A percentile compares a stretch with the other conserved stretches of the same genome.
These are phyloP conservation scores for Zapornia atra DNA, from an alignment of 2,113 vertebrate genomes.

Conservation along the genomic window DNA sequence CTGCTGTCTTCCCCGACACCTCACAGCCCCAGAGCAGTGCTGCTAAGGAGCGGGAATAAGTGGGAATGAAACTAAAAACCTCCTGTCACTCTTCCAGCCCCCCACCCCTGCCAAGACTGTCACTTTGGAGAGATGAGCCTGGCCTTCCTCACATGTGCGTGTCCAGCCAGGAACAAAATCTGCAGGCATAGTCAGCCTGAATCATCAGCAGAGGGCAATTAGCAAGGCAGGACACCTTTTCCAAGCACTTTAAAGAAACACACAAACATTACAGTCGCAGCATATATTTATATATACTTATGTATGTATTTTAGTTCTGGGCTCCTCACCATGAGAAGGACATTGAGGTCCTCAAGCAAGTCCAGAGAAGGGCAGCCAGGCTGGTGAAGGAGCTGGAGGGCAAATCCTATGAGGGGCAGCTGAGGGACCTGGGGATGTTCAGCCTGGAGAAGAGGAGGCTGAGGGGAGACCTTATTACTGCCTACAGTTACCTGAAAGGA, in stretches of 20 bases:
- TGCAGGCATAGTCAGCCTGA: background rate
- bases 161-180: background rate
- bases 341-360: too few species aligned
- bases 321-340: too few species aligned
- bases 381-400: too few species aligned
- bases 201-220: background rate
- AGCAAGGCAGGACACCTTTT: background rate
- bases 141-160: rapidly evolving
- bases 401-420: too few species aligned
- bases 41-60: background rate
- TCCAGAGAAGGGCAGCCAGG: too few species aligned
- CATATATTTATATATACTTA: too few species aligned
- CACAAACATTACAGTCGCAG: rapidly evolving
- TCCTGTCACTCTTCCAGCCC: background rate
- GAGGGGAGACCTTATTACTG: too few species aligned
- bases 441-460: too few species aligned
- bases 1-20: too few species aligned
- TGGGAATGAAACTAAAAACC: background rate
- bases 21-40: background rate
- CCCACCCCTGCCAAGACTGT: background rate
- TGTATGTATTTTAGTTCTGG: too few species aligned
- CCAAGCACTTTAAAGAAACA: background rate
- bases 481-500: too few species aligned
- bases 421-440: too few species aligned
- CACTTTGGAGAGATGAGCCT: background rate